Percentiles rank a stretch among this genome's conserved stretches.
These are phyloP conservation scores for Uria lomvia DNA, from an alignment of 2,113 vertebrate genomes.

Conservation along the genomic window DNA sequence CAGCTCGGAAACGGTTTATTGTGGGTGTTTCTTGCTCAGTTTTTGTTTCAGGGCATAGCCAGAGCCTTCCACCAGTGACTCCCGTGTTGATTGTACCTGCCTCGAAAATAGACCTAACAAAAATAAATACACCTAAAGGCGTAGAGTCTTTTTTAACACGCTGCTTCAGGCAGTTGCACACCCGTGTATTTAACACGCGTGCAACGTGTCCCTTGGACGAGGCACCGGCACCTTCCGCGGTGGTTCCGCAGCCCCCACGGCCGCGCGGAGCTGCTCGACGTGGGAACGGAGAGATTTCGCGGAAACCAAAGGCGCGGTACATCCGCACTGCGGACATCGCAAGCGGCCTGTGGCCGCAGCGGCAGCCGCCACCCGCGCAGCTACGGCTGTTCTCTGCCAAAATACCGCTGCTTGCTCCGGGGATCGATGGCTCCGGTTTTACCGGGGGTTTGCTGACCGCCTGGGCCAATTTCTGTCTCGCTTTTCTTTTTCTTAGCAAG, in stretches of 20 bases:
- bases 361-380: not conserved
- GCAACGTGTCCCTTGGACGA: not conserved
- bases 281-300: not conserved
- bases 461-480: not conserved
- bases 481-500: not conserved
- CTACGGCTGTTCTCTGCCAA: not conserved
- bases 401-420: not conserved
- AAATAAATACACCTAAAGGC: not conserved
- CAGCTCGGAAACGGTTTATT: fast-evolving
- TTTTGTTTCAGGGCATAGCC: not conserved
- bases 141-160: not conserved
- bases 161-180: not conserved
- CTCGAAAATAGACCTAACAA: not conserved
- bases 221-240: not conserved
- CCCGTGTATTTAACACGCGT: not conserved
- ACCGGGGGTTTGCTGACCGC: fast-evolving
- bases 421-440: not conserved
- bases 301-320: not conserved
- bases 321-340: not conserved
- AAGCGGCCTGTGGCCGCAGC: not conserved
- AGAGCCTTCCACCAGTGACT: not conserved
- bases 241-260: not conserved
- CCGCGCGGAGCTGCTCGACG: not conserved
- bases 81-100: not conserved
- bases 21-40: not conserved